phyloP scores from a whole-genome alignment of 2,888 invertebrate genomes.

The Torymus auratus region DNA sequence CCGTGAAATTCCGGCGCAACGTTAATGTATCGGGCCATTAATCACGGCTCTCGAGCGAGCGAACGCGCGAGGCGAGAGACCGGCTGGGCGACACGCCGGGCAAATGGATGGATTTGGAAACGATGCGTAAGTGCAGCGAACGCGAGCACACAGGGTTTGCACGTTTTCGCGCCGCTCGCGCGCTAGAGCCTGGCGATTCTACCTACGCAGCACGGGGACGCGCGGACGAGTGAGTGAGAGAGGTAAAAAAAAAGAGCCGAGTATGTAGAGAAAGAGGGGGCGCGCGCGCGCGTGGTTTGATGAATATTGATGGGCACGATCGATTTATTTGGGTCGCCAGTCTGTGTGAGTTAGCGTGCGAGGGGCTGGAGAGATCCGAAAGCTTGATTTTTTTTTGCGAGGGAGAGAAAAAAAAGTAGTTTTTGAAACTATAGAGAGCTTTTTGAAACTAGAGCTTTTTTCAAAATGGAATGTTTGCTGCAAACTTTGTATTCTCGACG shows the following conservation, averaged over 20 bases:
- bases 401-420: too few species aligned
- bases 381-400: too few species aligned
- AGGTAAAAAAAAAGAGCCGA: not conserved
- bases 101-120: slow-evolving; percentile 61
- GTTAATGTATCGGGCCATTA: slow-evolving; percentile 61
- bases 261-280: slow-evolving; percentile 7
- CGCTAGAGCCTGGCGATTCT: slow-evolving; percentile 3
- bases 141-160: too few species aligned
- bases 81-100: slow-evolving; percentile 50
- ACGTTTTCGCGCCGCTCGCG: slow-evolving; percentile 26
- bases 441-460: not conserved
- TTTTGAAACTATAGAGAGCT: slow-evolving; percentile 3
- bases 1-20: slow-evolving; percentile 52
- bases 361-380: too few species aligned
- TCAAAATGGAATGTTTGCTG: too few species aligned
- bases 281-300: slow-evolving; percentile 13
- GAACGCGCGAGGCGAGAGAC: not conserved
- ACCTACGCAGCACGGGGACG: too few species aligned
- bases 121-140: slow-evolving; percentile 44
- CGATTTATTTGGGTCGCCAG: slow-evolving; percentile 26
- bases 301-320: slow-evolving; percentile 43
- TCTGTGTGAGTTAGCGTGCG: too few species aligned
- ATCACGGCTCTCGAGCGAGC: slow-evolving; percentile 52
- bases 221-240: not conserved
- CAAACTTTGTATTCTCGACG: too few species aligned